These are phyloP conservation scores for Harmothoe impar DNA, from an alignment of 2,888 invertebrate species.

Conservation along the genomic window DNA sequence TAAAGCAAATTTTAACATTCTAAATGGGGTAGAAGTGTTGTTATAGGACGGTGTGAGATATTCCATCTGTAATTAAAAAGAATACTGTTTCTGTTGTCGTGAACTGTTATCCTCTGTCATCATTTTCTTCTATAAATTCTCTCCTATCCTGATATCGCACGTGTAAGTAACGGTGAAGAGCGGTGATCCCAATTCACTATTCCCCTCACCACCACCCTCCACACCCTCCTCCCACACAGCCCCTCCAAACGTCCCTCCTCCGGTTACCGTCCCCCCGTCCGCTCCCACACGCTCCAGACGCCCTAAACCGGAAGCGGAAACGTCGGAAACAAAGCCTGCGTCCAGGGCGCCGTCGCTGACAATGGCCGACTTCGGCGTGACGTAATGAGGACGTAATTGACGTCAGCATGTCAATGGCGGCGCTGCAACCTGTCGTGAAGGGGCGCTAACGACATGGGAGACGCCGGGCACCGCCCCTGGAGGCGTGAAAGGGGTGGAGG, in stretches of 20 bases:
- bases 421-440: neutral
- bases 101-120: too few species aligned
- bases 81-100: too few species aligned
- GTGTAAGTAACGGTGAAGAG: too few species aligned
- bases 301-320: neutral
- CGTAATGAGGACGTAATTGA: neutral
- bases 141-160: too few species aligned
- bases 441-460: neutral
- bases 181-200: too few species aligned
- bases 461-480: neutral
- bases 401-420: constrained; percentile 2
- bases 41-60: too few species aligned
- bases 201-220: neutral
- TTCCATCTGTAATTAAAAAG: too few species aligned
- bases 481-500: neutral
- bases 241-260: neutral
- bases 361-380: neutral
- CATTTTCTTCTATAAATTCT: too few species aligned
- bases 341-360: neutral
- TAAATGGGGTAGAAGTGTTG: too few species aligned
- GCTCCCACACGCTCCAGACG: neutral
- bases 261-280: neutral
- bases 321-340: neutral
- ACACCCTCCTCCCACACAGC: neutral
- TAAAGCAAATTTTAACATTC: too few species aligned